Conservation (phyloP, 30 jellyfish, hydroid and myxozoan genomes). For the Aurelia aurita region DNA sequence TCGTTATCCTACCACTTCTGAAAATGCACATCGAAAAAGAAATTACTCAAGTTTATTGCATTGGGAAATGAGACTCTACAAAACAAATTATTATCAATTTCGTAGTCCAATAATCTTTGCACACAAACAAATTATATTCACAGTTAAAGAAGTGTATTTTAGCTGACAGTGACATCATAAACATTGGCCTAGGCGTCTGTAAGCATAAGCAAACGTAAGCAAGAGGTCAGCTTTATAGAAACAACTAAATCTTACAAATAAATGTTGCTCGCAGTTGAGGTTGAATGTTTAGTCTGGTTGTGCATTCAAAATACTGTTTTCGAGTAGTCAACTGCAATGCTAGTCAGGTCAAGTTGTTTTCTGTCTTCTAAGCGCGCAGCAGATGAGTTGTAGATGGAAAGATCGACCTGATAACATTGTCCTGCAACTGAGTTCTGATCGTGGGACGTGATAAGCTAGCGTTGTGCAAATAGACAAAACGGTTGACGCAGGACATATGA, state of each 20-base stretch:
- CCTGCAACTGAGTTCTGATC: no score
- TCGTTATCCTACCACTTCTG: not conserved
- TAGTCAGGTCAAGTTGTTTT: no score
- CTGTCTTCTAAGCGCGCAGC: not conserved
- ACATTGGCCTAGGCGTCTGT: constrained; percentile 23
- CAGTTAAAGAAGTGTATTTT: not conserved
- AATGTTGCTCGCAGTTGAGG: no score
- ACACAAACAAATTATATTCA: constrained; percentile 16
- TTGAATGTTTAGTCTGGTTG: not conserved
- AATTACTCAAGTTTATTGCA: not conserved
- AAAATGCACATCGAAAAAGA: not conserved
- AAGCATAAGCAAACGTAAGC: no score
- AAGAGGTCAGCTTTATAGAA: no score
- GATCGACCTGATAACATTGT: not conserved
- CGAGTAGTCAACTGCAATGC: no score
- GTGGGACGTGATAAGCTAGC: no score
- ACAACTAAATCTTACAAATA: no score
- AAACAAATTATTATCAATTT: constrained; percentile 18
- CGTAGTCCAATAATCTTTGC: not conserved
- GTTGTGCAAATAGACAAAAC: no score
- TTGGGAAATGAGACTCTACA: not conserved
- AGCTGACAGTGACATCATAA: constrained; percentile 9
- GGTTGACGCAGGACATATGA: no score
- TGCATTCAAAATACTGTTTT: not conserved
- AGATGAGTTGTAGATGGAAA: not conserved